These are phyloP conservation scores for Sycophaga agraensis DNA, from an alignment of 1,140 invertebrate genomes.

Conservation along the genomic window DNA sequence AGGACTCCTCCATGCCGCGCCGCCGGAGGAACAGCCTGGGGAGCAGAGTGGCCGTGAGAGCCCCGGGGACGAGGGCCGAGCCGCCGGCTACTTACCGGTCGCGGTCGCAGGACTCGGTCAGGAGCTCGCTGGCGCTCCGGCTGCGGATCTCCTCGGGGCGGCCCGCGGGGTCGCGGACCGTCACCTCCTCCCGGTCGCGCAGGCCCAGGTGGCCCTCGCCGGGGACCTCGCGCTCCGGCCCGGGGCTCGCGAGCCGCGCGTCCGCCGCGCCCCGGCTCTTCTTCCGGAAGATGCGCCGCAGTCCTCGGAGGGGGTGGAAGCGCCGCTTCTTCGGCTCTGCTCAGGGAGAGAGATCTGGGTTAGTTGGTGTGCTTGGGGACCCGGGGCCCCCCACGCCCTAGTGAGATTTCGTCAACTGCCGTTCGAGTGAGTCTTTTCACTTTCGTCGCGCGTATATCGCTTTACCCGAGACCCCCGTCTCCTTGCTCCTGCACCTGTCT, in stretches of 20 bases:
- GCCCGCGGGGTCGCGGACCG: slow-evolving; percentile 49
- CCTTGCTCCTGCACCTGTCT: too few relatives aligned
- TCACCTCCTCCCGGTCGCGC: slow-evolving; percentile 37
- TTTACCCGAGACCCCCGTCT: too few relatives aligned
- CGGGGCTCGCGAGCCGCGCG: slow-evolving; percentile 6
- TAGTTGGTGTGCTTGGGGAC: too few relatives aligned
- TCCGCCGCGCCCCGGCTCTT: slow-evolving; percentile 58
- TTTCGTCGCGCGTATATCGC: too few relatives aligned
- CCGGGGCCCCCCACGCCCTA: too few relatives aligned
- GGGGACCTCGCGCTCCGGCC: slow-evolving; percentile 1
- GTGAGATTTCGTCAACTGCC: too few relatives aligned
- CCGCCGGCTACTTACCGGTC: slow-evolving; percentile 13
- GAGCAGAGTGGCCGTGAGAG: neutral
- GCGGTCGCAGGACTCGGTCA: slow-evolving; percentile 51
- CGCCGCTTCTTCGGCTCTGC: slow-evolving; percentile 67
- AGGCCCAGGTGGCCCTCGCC: slow-evolving; percentile 31
- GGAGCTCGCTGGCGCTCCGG: slow-evolving; percentile 69
- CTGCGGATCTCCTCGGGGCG: slow-evolving; percentile 61
- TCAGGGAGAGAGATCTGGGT: slow-evolving; percentile 36
- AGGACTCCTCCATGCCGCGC: slow-evolving; percentile 44
- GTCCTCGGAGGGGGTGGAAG: slow-evolving; percentile 65
- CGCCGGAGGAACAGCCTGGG: slow-evolving; percentile 41
- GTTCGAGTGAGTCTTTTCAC: too few relatives aligned
- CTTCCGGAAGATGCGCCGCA: slow-evolving; percentile 70
- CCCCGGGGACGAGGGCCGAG: too few relatives aligned